These are phyloP conservation scores for Fulica atra DNA, from an alignment of 2,113 vertebrate genomes.

Conservation along the genomic window DNA sequence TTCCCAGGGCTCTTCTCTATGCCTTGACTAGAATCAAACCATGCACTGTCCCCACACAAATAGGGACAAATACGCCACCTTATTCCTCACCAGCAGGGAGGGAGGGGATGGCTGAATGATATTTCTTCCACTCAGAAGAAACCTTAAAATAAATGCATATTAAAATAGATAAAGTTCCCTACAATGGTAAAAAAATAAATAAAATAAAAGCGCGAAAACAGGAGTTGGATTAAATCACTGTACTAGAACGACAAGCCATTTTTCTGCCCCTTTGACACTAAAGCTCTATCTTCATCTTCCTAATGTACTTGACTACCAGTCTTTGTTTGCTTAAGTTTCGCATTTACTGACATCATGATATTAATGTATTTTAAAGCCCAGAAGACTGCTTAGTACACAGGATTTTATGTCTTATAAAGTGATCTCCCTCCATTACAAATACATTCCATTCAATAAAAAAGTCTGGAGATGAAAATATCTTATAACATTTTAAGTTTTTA, in stretches of 20 bases:
- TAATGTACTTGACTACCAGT: neutral
- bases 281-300: neutral
- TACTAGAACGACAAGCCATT: neutral
- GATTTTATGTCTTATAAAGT: neutral
- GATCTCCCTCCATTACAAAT: neutral
- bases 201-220: neutral
- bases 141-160: neutral
- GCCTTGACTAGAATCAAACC: neutral
- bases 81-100: neutral
- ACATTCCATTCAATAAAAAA: neutral
- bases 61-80: neutral
- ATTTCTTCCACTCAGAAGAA: neutral
- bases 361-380: neutral
- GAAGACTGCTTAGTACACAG: neutral
- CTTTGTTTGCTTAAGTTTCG: neutral
- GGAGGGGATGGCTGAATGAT: neutral
- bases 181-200: neutral
- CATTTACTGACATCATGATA: neutral
- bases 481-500: neutral
- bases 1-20: conserved; percentile 11
- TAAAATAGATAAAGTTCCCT: neutral
- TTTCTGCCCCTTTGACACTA: neutral
- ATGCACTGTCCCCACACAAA: neutral
- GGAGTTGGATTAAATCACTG: neutral
- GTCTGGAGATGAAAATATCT: neutral